Percentiles rank a stretch among this genome's conserved stretches.
These are phyloP conservation scores for Tetropium fuscum DNA, from an alignment of 2,888 invertebrate genomes.

Conservation along the genomic window DNA sequence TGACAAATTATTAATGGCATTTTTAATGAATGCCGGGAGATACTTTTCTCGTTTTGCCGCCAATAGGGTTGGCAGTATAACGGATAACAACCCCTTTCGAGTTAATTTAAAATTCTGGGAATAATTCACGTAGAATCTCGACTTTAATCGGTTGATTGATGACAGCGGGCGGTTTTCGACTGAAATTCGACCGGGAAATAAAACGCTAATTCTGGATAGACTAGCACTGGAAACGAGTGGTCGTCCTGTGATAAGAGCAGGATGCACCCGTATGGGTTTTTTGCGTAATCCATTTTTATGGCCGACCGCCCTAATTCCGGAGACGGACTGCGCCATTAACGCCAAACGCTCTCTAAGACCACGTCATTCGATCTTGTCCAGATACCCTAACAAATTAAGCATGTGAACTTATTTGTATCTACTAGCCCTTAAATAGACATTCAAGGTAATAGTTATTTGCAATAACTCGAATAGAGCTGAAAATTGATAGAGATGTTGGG, in stretches of 20 bases:
- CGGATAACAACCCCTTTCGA: constrained; percentile 5
- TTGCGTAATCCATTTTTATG: constrained; percentile 13
- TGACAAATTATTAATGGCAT: constrained; percentile 20
- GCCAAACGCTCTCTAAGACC: too few species aligned
- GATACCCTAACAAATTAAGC: too few species aligned
- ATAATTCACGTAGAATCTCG: constrained; percentile 13
- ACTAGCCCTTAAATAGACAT: too few species aligned
- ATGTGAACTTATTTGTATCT: too few species aligned
- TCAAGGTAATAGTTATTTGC: too few species aligned
- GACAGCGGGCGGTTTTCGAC: constrained; percentile 9
- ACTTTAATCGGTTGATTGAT: constrained; percentile 29
- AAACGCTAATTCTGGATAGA: constrained; percentile 17
- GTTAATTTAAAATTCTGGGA: constrained; percentile 19
- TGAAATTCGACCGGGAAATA: constrained; percentile 16
- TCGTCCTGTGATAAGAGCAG: constrained; percentile 1
- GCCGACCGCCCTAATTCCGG: background rate
- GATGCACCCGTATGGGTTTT: background rate
- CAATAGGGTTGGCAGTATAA: background rate
- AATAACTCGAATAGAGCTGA: too few species aligned
- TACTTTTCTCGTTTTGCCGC: constrained; percentile 1
- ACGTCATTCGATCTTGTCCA: too few species aligned
- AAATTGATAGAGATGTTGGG: too few species aligned
- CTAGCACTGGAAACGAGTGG: background rate
- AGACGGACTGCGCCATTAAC: background rate
- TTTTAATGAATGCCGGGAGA: constrained; percentile 12